A percentile compares a stretch with the other conserved stretches of the same genome.
Evolutionary conservation across 2,113 vertebrate species (phyloP).

Genomic region (Oncorhynchus clarkii): DNA sequence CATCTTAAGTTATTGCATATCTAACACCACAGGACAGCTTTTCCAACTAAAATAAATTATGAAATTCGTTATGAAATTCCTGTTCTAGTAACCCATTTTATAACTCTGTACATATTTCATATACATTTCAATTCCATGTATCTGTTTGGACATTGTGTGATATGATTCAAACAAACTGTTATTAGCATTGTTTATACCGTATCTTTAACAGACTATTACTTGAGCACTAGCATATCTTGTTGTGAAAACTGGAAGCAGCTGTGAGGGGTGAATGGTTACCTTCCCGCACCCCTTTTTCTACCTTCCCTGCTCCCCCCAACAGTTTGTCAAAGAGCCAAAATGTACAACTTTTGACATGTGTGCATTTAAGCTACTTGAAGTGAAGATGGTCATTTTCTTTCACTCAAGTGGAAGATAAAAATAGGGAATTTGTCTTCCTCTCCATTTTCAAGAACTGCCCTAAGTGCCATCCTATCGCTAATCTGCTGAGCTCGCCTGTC

Average conservation of each 20-base stretch:
- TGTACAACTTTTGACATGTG: conserved; percentile 24
- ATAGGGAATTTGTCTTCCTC: conserved; percentile 45
- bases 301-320: conserved; percentile 1
- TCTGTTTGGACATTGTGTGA: too few species aligned
- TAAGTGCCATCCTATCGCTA: conserved; percentile 62
- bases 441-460: conserved; percentile 51
- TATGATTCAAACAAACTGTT: conserved; percentile 20
- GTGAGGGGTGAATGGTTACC: too few species aligned
- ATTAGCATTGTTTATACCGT: too few species aligned
- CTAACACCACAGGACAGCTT: too few species aligned
- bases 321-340: conserved; percentile 42
- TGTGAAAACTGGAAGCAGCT: too few species aligned
- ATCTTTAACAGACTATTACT: too few species aligned
- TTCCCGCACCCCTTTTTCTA: not conserved
- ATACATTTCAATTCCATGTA: not conserved
- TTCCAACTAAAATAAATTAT: too few species aligned
- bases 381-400: conserved; percentile 60
- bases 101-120: not conserved
- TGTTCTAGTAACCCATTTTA: not conserved
- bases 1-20: too few species aligned
- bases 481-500: conserved; percentile 28
- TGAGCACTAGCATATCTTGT: too few species aligned
- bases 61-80: too few species aligned
- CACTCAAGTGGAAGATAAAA: conserved; percentile 36
- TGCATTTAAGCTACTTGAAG: conserved; percentile 37